Base-by-base conservation (phyloP, 2,888 invertebrate genomes). In the Spodoptera exigua region DNA sequence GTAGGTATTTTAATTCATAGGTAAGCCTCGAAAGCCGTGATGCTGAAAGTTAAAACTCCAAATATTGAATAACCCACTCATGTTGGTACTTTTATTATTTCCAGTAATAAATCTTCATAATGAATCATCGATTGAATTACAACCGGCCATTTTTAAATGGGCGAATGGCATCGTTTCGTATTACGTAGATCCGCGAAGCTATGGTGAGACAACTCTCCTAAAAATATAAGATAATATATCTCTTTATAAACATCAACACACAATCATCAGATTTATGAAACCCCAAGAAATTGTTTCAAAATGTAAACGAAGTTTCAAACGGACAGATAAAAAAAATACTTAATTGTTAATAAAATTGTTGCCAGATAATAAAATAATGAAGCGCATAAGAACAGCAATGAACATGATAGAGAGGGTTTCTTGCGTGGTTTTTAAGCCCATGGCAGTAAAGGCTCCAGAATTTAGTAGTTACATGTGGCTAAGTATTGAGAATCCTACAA, bases 401-500 rank as follows among this genome's bases (percentile, higher is more conserved):
- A 66, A 76, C 5, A 34, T 56, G 0, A 72, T 92, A 13, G 86
- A 88, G 64, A 68, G 74, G 0, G 69, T 69, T 0, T 89, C 91
- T 0, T 92, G 92, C 66, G 62, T 91, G 2, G 52, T 74, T 34
- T 91, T 92, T 58, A 74, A 74, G 21, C 58, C 77, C 0, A 58
- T 61, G 11, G 9, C 70, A 75, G 1, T 1, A 32, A 0, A 12
- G 13, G 2, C 41, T 0, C 11, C n/a, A 11, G 2, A 36, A 1
- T 5, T 60, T 62, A 0, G 1, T 4, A 49, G 49, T 0, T 52
- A 74, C 1, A 3, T 12, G 1, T 91, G 87, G 87, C 64, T 91
- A 10, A 80, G 86, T 56, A 80, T 92, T 40, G 81, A 81, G 14
- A 91, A 91, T 67, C 87, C 85, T 0, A 47, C 53, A 0, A 63